Base-by-base conservation (phyloP, 2,888 invertebrate species). In the Leptura quadrifasciata region DNA sequence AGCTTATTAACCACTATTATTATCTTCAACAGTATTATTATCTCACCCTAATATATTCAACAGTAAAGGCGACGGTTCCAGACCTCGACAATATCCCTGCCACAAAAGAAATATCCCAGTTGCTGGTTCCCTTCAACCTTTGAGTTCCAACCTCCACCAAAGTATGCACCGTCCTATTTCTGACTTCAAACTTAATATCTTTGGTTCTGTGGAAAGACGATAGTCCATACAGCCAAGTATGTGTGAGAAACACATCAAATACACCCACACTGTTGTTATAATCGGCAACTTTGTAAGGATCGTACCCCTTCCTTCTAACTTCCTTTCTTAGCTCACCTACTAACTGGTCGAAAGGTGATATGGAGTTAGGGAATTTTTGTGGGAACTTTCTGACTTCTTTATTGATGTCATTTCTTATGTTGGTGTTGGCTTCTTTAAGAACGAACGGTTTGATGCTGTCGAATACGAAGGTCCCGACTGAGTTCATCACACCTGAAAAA, bases 391-490 rank as follows among this genome's bases (percentile, higher is more conserved):
- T 92, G 27, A 96, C 91, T 86, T 95, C 93, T 15, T 92, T 91
- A 86, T 97, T 95, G 0, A 97, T 93, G 87, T 94, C 94, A 0
- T 90, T 91, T 80, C 95, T 92, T 0, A 95, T 91, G 86, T 94
- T 94, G 0, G 92, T 92, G 85, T 96, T 95, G 0, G 95, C 94
- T 89, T 95, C 94, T 80, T 92, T 92, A 24, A 97, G 89, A 79
- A 97, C 93, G 81, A 94, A 94, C 0, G 96, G 96, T 86, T 97
- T 97, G 84, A 97, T 95, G 10, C 95, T 94, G 86, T 96, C 96
- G 83, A 97, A 97, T 10, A 97, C 91, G 78, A 96, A 93, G 15
- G 92, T 93, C 0, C 96, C 96, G 0, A 96, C 92, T 0, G 95
- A 94, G 88, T 97, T 97, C 60, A 97, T 92, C 63, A 96, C 91